Conservation (phyloP, 2,113 vertebrate species). For the Stomatorhinus ivindoensis region DNA sequence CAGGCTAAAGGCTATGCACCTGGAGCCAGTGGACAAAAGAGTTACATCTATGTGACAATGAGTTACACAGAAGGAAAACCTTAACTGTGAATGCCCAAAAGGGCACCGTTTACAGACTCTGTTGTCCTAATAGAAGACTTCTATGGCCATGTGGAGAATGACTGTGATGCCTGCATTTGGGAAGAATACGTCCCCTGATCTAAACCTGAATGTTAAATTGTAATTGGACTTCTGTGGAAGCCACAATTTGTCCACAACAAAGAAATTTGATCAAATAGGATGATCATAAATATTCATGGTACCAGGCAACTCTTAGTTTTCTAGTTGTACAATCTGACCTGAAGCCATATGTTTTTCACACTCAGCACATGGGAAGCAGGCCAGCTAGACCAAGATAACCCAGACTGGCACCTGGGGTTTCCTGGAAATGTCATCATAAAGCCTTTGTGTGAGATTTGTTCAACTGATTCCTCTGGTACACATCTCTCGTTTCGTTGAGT, state of each 20-base stretch:
- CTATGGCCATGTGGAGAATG: not conserved
- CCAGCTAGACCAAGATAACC: not conserved
- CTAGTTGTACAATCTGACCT: not conserved
- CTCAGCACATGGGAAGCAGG: not conserved
- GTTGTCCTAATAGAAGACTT: not conserved
- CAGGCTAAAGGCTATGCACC: not conserved
- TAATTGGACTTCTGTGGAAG: not conserved
- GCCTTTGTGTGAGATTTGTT: not conserved
- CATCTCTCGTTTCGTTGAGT: not conserved
- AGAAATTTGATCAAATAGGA: not conserved
- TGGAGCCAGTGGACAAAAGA: not conserved
- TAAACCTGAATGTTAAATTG: not conserved
- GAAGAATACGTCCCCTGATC: not conserved
- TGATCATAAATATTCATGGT: not conserved
- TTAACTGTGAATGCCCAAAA: not conserved
- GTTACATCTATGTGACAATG: not conserved
- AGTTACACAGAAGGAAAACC: not conserved
- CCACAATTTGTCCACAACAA: not conserved
- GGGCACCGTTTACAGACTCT: not conserved
- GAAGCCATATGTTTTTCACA: not conserved
- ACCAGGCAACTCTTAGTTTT: not conserved
- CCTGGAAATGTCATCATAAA: not conserved
- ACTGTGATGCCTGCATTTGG: not conserved
- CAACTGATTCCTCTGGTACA: not conserved
- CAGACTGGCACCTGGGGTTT: not conserved